Base-by-base conservation (phyloP, 2,113 vertebrate species). In the Physeter macrocephalus region DNA sequence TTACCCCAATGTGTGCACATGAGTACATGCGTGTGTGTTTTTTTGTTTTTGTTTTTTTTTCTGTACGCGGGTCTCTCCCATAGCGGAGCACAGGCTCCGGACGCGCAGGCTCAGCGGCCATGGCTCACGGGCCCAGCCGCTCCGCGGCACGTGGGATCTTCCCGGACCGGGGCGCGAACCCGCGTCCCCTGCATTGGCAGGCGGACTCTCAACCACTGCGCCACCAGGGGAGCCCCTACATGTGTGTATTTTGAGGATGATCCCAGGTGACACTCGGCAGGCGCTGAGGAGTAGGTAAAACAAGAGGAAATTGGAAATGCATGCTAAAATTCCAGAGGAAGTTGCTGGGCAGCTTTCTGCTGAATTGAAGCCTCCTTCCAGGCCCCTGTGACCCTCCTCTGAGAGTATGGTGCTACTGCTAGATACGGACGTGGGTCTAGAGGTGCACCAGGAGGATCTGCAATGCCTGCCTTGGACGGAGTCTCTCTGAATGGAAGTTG, bases 1-100 rank as follows among this genome's bases (percentile, higher is more conserved):
- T 74, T 13, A 84, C 23, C 27, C 31, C 18, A 8, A 0, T 2
- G 2, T 54, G 18, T 72, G 41, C 31, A 5, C 1, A 0, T 12
- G 21, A 15, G 20, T 43, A 31, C 3, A 11, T 21, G 25, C 23
- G 4, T 77, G 21, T n/a, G n/a, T n/a, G n/a, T n/a, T n/a, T n/a
- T n/a, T n/a, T n/a, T n/a, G n/a, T n/a, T n/a, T n/a, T n/a, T n/a
- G n/a, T n/a, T n/a, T n/a, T n/a, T n/a, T n/a, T n/a, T n/a, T n/a
- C n/a, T n/a, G n/a, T n/a, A n/a, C n/a, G n/a, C n/a, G n/a, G n/a
- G n/a, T n/a, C n/a, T n/a, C n/a, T n/a, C n/a, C n/a, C n/a, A n/a
- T n/a, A n/a, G n/a, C n/a, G n/a, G n/a, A n/a, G n/a, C n/a, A n/a
- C n/a, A n/a, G n/a, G n/a, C n/a, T n/a, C n/a, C n/a, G n/a, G n/a